Conservation (phyloP, 92 coral and sea anemone genomes). For the Umimayanthus kanabou region DNA sequence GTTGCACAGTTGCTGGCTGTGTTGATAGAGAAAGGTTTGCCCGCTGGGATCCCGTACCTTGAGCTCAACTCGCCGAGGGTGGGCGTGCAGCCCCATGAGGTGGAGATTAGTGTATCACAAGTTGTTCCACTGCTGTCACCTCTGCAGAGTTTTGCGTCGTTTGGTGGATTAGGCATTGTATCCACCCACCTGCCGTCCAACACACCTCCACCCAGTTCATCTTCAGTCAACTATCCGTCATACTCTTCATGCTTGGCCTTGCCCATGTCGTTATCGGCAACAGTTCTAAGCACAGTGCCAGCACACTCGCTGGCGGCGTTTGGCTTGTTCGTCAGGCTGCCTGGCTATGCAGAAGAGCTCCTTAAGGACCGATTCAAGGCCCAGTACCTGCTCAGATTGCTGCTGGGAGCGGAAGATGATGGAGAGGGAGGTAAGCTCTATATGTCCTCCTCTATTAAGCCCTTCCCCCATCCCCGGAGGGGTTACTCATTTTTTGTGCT, state of each 20-base stretch:
- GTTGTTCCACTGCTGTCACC: slow-evolving; percentile 65
- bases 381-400: slow-evolving; percentile 83
- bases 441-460: too few species aligned
- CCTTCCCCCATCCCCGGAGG: too few species aligned
- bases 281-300: slow-evolving; percentile 89
- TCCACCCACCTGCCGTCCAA: slow-evolving; percentile 78
- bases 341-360: slow-evolving; percentile 83
- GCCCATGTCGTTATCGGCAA: slow-evolving; percentile 79
- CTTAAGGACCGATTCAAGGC: slow-evolving; percentile 85
- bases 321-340: slow-evolving; percentile 93
- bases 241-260: slow-evolving; percentile 53
- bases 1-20: slow-evolving; percentile 68
- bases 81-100: not conserved
- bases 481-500: too few species aligned
- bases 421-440: slow-evolving; percentile 88
- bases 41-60: slow-evolving; percentile 71
- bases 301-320: slow-evolving; percentile 97
- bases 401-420: slow-evolving; percentile 95
- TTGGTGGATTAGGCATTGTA: slow-evolving; percentile 84
- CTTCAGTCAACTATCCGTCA: slow-evolving; percentile 27
- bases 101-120: not conserved
- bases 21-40: slow-evolving; percentile 67
- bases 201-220: slow-evolving; percentile 47
- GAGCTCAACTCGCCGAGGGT: slow-evolving; percentile 49
- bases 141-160: slow-evolving; percentile 79